Evolutionary conservation across 2,888 invertebrate species (phyloP).

Genomic region (Lissocephala sabroskyi): DNA sequence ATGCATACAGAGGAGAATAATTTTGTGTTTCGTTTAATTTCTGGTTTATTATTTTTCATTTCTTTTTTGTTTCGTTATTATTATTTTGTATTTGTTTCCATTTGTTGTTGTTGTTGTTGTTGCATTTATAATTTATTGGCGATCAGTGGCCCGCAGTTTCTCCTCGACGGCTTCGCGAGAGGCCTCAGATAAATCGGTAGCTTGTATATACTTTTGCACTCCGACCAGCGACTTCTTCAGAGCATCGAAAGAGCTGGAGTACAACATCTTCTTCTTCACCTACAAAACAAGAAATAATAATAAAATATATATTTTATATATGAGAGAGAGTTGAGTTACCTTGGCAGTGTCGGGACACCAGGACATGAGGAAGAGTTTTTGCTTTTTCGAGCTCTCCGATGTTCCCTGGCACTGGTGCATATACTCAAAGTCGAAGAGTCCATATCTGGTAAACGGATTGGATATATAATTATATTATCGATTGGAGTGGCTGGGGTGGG

Average conservation of each 20-base stretch:
- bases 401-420: conserved; percentile 98
- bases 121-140: conserved; percentile 78
- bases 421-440: conserved; percentile 98
- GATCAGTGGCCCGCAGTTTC: conserved; percentile 94
- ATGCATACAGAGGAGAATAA: conserved; percentile 42
- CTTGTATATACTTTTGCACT: conserved; percentile 97
- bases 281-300: conserved; percentile 29
- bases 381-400: conserved; percentile 97
- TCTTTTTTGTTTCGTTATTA: too few species aligned
- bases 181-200: conserved; percentile 95
- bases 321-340: conserved; percentile 70
- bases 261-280: conserved; percentile 90
- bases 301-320: background rate
- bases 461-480: background rate
- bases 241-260: conserved; percentile 97
- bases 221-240: conserved; percentile 97
- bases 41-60: too few species aligned
- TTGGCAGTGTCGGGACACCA: conserved; percentile 99
- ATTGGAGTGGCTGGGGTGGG: background rate
- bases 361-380: conserved; percentile 97
- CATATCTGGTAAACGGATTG: conserved; percentile 79
- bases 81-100: too few species aligned
- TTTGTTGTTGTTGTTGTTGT: conserved; percentile 13
- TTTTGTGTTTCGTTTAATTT: too few species aligned
- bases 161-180: conserved; percentile 95